Base-by-base conservation (phyloP, 2,797 vertebrate species). In the Capromys pilorides region DNA sequence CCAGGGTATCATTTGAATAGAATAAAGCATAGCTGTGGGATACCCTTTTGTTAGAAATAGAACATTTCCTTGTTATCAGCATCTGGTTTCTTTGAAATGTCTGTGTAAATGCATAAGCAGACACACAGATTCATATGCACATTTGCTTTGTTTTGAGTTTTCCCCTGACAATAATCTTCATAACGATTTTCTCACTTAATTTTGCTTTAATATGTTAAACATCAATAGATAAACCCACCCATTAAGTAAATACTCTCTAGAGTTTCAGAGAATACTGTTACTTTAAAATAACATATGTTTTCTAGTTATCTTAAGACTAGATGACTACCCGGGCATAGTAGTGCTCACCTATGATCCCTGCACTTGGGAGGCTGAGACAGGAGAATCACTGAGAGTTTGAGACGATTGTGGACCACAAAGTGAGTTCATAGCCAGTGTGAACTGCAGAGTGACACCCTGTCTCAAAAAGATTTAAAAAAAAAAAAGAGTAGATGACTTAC, bases 151-250 rank as follows among this genome's bases (percentile, higher is more conserved):
- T 77, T 93, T 78, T 82, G 33, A 91, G 49, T 49, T 94, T 95
- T 51, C 39, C 28, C 88, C 31, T 94, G 81, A 95, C 8, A 86
- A 57, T 69, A 84, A 90, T 89, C 82, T 91, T 41, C 91, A 36
- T 49, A 19, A 2, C 6, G 83, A 79, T 77, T 77, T 93, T 18
- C 5, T 71, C 64, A 75, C 22, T 93, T 83, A 84, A 26, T 78
- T 92, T 94, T 89, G 84, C 21, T 87, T 88, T 69, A 66, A 33
- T 82, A 24, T 93, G 73, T 64, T 12, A 87, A 89, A 62, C 33
- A 4, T 78, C 33, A 24, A 83, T 61, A 24, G 57, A 59, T 71
- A 80, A 6, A 69, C 39, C 57, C 13, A 41, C n/a, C 4, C 91
- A 4, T 88, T 94, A 91, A 90, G 51, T 90, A 92, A 81, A 6